A percentile compares a stretch with the other conserved stretches of the same genome.
Conservation (phyloP, 2,113 vertebrate species). For the Myrmecophaga tridactyla region DNA sequence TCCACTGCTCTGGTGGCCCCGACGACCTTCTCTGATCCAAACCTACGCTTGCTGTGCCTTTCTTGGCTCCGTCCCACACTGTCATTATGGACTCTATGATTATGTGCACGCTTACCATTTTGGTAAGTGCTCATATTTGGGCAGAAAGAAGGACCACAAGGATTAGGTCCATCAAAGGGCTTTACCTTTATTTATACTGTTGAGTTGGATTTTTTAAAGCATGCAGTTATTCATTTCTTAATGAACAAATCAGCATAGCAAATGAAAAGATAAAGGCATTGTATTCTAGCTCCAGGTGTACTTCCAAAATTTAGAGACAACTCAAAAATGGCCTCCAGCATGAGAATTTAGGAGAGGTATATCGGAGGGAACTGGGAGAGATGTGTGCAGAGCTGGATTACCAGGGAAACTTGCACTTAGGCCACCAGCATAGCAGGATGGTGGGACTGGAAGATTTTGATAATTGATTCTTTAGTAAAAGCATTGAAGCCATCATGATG, state of each 20-base stretch:
- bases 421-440: background rate
- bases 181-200: background rate
- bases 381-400: background rate
- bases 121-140: too few relatives aligned
- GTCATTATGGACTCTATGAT: fast-evolving
- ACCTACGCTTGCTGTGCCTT: too few relatives aligned
- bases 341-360: background rate
- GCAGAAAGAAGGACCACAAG: background rate
- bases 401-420: fast-evolving
- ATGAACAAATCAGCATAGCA: background rate
- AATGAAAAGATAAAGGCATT: background rate
- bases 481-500: background rate
- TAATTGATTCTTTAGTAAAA: background rate
- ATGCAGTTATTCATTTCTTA: background rate
- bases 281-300: background rate
- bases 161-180: too few relatives aligned
- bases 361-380: fast-evolving
- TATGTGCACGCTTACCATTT: background rate
- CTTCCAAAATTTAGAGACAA: background rate
- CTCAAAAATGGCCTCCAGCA: background rate
- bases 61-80: too few relatives aligned
- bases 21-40: too few relatives aligned
- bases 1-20: fast-evolving
- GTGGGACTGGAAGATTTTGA: background rate
- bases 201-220: background rate